phyloP scores from a whole-genome alignment of 2,797 vertebrate genomes.

The Cottoperca gobio region DNA sequence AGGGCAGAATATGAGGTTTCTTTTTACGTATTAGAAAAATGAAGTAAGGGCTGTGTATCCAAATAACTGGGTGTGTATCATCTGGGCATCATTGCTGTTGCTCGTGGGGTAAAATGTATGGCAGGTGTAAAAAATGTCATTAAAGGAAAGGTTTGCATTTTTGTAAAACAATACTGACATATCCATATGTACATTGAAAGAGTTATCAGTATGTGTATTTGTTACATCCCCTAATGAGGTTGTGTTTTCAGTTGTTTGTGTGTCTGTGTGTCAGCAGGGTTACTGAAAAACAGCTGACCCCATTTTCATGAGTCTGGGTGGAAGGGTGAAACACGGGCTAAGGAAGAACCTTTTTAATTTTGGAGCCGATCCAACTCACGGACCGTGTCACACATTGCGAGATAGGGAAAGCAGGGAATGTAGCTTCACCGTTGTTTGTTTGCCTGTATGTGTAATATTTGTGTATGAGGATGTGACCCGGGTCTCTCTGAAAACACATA shows the following conservation, averaged over 20 bases:
- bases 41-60: neutral
- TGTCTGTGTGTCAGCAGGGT: too few species aligned
- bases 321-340: too few species aligned
- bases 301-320: too few species aligned
- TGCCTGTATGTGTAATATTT: neutral
- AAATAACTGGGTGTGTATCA: neutral
- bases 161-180: neutral
- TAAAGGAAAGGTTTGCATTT: neutral
- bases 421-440: neutral
- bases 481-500: conserved; percentile 20
- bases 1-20: neutral
- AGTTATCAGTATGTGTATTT: neutral
- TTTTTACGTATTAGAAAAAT: neutral
- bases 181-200: neutral
- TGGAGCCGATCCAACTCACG: too few species aligned
- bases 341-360: too few species aligned
- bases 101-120: too few species aligned
- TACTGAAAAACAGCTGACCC: too few species aligned
- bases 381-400: too few species aligned
- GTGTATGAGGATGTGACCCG: conserved; percentile 4
- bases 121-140: neutral
- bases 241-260: too few species aligned
- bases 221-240: too few species aligned
- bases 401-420: too few species aligned
- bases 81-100: neutral